phyloP scores from a whole-genome alignment of 2,888 invertebrate genomes.

The Hypena proboscidalis region DNA sequence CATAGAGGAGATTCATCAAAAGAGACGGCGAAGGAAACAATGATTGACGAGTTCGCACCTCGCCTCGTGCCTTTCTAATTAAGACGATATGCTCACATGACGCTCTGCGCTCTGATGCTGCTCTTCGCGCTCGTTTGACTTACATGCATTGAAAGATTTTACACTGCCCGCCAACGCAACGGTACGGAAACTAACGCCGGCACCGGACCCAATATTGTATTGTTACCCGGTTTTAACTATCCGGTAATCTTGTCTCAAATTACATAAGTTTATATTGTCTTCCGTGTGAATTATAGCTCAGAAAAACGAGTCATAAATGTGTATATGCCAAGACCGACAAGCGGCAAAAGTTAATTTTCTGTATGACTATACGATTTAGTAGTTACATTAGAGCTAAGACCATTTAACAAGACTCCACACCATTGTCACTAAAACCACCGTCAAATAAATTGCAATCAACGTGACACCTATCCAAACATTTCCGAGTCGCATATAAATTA shows the following conservation, averaged over 20 bases:
- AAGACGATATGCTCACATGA: constrained; percentile 80
- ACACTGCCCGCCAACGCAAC: too few relatives aligned
- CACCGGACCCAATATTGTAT: too few relatives aligned
- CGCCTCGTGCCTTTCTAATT: constrained; percentile 77
- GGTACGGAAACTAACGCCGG: too few relatives aligned
- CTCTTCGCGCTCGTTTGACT: constrained; percentile 69
- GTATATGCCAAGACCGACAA: too few relatives aligned
- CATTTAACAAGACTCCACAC: constrained; percentile 20
- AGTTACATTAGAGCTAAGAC: constrained; percentile 36
- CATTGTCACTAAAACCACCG: constrained; percentile 13
- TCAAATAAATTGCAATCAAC: constrained; percentile 23
- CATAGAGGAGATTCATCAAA: constrained; percentile 70
- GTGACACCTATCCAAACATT: constrained; percentile 18
- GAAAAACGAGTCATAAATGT: too few relatives aligned
- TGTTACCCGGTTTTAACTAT: too few relatives aligned
- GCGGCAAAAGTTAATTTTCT: too few relatives aligned
- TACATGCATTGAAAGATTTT: too few relatives aligned
- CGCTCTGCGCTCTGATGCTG: constrained; percentile 70
- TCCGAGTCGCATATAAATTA: constrained; percentile 16
- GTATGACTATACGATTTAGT: too few relatives aligned
- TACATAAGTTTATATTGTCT: too few relatives aligned
- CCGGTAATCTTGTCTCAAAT: too few relatives aligned
- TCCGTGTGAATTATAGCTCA: constrained; percentile 59
- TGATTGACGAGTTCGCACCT: constrained; percentile 84
- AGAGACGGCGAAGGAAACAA: constrained; percentile 69